Conservation (phyloP, 2,113 vertebrate species). For the Henicopernis longicauda region DNA sequence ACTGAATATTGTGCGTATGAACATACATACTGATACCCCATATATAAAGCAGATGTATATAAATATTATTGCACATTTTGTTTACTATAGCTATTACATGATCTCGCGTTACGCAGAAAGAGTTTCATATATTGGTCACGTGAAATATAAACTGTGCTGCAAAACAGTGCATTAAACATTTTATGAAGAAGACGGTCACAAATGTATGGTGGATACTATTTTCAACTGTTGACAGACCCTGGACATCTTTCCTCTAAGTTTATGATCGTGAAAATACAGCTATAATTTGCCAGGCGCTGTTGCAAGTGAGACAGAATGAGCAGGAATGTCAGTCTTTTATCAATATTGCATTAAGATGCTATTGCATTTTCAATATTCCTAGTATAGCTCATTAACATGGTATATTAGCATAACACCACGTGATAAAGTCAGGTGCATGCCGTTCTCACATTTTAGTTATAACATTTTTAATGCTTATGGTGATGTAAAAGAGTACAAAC, state of each 20-base stretch:
- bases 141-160: background rate
- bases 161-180: constrained; percentile 16
- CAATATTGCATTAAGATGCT: constrained; percentile 55
- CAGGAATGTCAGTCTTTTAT: constrained; percentile 37
- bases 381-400: constrained; percentile 24
- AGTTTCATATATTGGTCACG: background rate
- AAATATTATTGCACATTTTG: constrained; percentile 27
- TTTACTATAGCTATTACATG: constrained; percentile 4
- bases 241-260: constrained; percentile 37
- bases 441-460: background rate
- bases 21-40: rapidly evolving
- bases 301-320: constrained; percentile 16
- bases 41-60: constrained; percentile 31
- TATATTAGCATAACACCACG: background rate
- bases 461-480: background rate
- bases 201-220: background rate
- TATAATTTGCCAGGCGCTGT: constrained; percentile 29
- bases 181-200: constrained; percentile 9
- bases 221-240: constrained; percentile 34
- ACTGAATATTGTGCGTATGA: background rate
- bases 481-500: background rate
- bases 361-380: constrained; percentile 40
- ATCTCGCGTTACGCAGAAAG: background rate
- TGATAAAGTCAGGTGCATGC: background rate
- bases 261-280: constrained; percentile 34